Evolutionary conservation across 2,113 vertebrate species (phyloP).

Genomic region (Felis chaus): DNA sequence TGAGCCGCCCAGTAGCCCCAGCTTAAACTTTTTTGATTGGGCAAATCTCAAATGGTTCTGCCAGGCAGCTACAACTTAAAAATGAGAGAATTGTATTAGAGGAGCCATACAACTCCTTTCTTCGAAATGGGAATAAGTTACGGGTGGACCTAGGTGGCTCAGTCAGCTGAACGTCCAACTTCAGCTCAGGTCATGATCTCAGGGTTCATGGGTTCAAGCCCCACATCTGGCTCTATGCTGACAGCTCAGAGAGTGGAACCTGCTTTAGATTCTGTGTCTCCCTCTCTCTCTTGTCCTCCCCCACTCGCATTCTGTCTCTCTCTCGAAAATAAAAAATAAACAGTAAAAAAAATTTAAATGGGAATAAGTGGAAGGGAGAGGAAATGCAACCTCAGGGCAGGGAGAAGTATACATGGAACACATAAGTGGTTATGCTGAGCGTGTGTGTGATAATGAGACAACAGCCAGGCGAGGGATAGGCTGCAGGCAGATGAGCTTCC

Average conservation of each 20-base stretch:
- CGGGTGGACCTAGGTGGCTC: neutral
- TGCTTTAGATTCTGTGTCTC: neutral
- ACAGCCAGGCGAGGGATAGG: neutral
- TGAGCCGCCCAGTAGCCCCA: too few relatives aligned
- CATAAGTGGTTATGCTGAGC: neutral
- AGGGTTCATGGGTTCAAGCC: neutral
- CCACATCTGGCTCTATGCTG: neutral
- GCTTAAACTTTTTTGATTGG: neutral
- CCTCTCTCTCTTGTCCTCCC: neutral
- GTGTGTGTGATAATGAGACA: neutral
- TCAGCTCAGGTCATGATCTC: neutral
- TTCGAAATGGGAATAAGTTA: neutral
- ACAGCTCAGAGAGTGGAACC: neutral
- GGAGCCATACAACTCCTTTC: neutral
- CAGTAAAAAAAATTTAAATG: neutral
- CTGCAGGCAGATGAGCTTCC: neutral
- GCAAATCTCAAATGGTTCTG: neutral
- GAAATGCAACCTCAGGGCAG: neutral
- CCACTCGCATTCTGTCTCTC: too few relatives aligned
- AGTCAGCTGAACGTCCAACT: neutral
- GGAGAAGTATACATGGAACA: neutral
- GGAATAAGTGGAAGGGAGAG: neutral
- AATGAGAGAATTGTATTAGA: neutral
- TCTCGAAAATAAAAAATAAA: neutral
- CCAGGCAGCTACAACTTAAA: neutral